A percentile compares a stretch with the other conserved stretches of the same genome.
Evolutionary conservation across 2,113 vertebrate genomes (phyloP).

Genomic region (Chloropsis hardwickii): DNA sequence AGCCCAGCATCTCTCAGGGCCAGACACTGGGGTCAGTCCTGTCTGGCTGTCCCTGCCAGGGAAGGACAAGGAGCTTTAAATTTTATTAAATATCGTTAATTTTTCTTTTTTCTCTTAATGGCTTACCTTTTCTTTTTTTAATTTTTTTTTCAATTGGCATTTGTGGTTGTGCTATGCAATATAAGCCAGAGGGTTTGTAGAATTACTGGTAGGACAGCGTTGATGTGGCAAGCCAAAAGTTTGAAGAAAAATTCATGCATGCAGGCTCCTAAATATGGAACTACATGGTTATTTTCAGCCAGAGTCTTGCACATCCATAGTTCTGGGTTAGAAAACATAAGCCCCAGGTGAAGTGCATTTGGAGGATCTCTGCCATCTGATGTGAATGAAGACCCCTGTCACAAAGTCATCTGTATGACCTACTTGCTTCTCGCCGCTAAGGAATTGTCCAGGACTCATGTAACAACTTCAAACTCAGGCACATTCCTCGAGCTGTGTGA

Average conservation of each 20-base stretch:
- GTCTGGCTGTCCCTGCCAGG: neutral
- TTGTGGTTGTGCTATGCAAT: conserved; percentile 11
- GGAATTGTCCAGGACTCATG: conserved; percentile 62
- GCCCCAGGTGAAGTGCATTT: conserved; percentile 45
- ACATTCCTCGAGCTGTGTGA: conserved; percentile 66
- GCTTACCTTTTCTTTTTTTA: neutral
- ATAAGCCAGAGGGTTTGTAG: conserved; percentile 52
- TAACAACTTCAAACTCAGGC: conserved; percentile 58
- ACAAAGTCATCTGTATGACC: conserved; percentile 61
- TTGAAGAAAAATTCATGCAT: conserved; percentile 55
- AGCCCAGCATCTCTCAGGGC: neutral
- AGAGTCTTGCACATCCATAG: conserved; percentile 58
- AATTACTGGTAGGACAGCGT: conserved; percentile 41
- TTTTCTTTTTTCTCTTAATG: neutral
- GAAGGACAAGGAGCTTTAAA: neutral
- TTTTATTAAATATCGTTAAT: neutral
- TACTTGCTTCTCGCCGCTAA: conserved; percentile 34
- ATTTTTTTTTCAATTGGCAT: neutral
- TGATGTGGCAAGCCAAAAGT: conserved; percentile 55
- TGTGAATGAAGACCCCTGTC: conserved; percentile 25
- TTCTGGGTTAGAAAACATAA: conserved; percentile 58
- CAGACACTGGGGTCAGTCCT: neutral
- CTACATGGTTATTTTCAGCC: conserved; percentile 56
- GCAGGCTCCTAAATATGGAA: conserved; percentile 63
- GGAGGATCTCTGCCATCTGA: conserved; percentile 6